These are phyloP conservation scores for Actinemys pallida DNA, from an alignment of 2,113 vertebrate species.

Conservation along the genomic window DNA sequence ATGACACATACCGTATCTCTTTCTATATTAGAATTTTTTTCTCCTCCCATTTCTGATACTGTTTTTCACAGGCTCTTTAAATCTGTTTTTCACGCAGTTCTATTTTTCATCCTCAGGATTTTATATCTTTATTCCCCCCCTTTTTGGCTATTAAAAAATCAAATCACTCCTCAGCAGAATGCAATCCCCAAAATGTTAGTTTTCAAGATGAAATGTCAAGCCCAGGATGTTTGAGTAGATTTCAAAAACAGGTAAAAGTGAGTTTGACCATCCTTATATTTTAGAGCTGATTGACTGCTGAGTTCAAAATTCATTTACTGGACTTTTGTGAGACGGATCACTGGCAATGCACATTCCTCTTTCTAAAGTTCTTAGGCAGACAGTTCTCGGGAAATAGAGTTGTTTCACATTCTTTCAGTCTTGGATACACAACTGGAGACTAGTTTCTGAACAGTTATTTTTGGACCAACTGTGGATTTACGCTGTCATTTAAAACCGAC, in stretches of 20 bases:
- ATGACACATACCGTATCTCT: accelerated
- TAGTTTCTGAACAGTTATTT: not conserved
- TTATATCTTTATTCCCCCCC: not conserved
- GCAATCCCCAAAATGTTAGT: not conserved
- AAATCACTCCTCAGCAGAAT: not conserved
- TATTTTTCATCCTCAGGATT: not conserved
- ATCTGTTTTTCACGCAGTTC: not conserved
- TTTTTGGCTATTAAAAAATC: not conserved
- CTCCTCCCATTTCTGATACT: not conserved
- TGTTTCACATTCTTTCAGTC: not conserved
- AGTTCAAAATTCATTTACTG: not conserved
- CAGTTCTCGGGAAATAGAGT: not conserved
- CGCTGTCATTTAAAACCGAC: constrained; percentile 2
- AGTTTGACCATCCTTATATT: not conserved
- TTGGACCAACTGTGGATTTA: not conserved
- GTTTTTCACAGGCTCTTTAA: not conserved
- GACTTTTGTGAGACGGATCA: accelerated
- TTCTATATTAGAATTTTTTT: not conserved
- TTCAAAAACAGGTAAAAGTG: not conserved
- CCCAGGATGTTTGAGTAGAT: not conserved
- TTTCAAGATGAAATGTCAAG: constrained; percentile 22
- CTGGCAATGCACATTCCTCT: not conserved
- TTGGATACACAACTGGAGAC: not conserved
- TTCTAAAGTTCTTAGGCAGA: not conserved
- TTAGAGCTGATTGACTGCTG: not conserved